Percentiles rank a stretch among this genome's conserved stretches.
Conservation (phyloP, 2,888 invertebrate genomes). For the Caenorhabditis drosophilae region DNA sequence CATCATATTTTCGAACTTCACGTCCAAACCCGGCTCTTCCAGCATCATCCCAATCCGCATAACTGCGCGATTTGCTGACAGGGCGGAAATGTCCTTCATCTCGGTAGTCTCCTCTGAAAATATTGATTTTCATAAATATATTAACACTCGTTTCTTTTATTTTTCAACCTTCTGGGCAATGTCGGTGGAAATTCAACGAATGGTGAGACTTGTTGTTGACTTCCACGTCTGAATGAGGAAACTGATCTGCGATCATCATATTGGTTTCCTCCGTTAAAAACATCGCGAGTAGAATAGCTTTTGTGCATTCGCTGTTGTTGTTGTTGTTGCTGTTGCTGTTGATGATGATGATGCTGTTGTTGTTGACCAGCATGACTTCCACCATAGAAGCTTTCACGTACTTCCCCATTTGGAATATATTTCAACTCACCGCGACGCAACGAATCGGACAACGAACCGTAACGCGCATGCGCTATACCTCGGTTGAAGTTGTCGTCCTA, state of each 20-base stretch:
- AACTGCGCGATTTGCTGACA: conserved; percentile 64
- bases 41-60: conserved; percentile 67
- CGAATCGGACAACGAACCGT: conserved; percentile 65
- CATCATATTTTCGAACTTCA: conserved; percentile 50
- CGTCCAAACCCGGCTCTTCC: conserved; percentile 45
- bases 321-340: conserved; percentile 2
- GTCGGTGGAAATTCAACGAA: conserved; percentile 69
- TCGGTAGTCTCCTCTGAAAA: conserved; percentile 14
- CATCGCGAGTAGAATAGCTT: conserved; percentile 65
- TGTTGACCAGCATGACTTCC: conserved; percentile 15
- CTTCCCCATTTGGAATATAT: conserved; percentile 67
- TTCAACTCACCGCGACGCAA: conserved; percentile 65
- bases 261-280: conserved; percentile 49
- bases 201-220: conserved; percentile 51
- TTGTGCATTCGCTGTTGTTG: conserved; percentile 55
- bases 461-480: conserved; percentile 63
- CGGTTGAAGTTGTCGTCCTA: conserved; percentile 50
- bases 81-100: conserved; percentile 46
- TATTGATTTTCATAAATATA: no score
- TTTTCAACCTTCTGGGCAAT: conserved; percentile 51
- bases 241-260: conserved; percentile 47
- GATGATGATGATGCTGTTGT: conserved; percentile 3
- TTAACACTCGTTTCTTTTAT: neutral
- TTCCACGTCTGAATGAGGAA: conserved; percentile 53
- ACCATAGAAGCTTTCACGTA: conserved; percentile 44